Evolutionary conservation across 2,797 vertebrate species (phyloP), one percentile per base, ranked within the genome.

Genomic region (Hippocampus kuda): DNA sequence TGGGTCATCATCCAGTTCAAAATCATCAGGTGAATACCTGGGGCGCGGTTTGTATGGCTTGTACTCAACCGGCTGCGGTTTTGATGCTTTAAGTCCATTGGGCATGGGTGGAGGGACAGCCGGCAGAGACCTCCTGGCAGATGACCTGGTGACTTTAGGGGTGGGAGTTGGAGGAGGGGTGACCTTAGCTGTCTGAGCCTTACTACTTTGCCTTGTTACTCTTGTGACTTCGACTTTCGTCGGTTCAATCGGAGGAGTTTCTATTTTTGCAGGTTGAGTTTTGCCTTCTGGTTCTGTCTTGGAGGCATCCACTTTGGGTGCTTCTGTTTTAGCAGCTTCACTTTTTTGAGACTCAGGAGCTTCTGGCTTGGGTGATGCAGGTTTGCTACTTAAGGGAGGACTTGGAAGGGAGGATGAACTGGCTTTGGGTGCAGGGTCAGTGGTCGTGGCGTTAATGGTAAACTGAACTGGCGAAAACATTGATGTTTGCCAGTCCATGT

Each of bases 1-100:
- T 1, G 88, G 89, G 54, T 93, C 91, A 10, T 91, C 89, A 57
- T 93, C 92, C 0, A 93, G 80, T 65, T 92, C 91, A 85, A 93
- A 93, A 70, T 93, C 92, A 65, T 89, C 91, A 27, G 81, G 71
- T 22, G 92, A 89, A 72, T 92, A 93, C 75, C 90, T 92, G 48
- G 89, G 89, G 53, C 91, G 84, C 63, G 91, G 91, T 65, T 80
- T 89, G 82, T 91, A 93, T 3, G 90, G 88, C 75, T 89, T 92
- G 78, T 92, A 92, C 72, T 92, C 91, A 3, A 91, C 75, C 38
- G 83, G 79, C 69, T 89, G 89, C 5, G 66, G 65, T 66, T 91
- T 92, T 60, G 87, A 80, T 67, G 77, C 64, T 30, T 80, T 88
- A 22, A 92, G 68, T 49, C 92, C 92, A 0, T 92, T 92, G 46